A percentile compares a stretch with the other conserved stretches of the same genome.
Evolutionary conservation across 2,113 vertebrate species (phyloP).

Genomic region (Brachyhypopomus gauderio): DNA sequence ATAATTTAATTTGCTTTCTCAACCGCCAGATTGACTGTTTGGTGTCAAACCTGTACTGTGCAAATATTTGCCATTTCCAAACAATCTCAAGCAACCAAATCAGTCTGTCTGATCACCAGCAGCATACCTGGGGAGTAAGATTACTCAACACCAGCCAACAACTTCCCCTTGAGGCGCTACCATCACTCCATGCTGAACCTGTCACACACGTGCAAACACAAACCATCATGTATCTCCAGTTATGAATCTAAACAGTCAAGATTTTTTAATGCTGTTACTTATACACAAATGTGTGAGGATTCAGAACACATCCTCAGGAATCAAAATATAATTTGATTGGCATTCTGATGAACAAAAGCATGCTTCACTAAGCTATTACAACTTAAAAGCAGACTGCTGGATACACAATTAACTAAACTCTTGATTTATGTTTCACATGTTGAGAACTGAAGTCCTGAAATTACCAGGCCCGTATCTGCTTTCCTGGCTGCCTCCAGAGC

Average conservation of each 20-base stretch:
- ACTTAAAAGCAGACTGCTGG: background rate
- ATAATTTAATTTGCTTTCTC: background rate
- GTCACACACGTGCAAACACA: constrained; percentile 19
- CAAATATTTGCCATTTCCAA: background rate
- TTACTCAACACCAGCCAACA: constrained; percentile 99
- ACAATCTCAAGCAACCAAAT: background rate
- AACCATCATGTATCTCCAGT: background rate
- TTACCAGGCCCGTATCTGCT: constrained; percentile 87
- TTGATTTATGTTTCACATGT: background rate
- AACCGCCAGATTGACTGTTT: background rate
- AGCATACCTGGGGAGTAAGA: constrained; percentile 96
- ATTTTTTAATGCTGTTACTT: too few relatives aligned
- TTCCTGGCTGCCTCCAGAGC: constrained; percentile 75
- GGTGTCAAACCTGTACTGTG: background rate
- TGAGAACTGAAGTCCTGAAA: background rate
- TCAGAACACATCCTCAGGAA: too few relatives aligned
- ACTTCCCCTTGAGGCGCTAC: constrained; percentile 90
- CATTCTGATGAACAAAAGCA: background rate
- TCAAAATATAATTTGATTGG: constrained; percentile 14
- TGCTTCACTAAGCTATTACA: too few relatives aligned
- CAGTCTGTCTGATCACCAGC: background rate
- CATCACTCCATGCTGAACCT: constrained; percentile 95
- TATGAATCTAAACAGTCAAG: too few relatives aligned
- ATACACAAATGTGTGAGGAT: constrained; percentile 41
- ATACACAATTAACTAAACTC: background rate